Percentiles rank a stretch among this genome's conserved stretches.
These are phyloP conservation scores for Antedon mediterranea DNA, from an alignment of 53 echinoderm and acorn worm genomes.

Conservation along the genomic window DNA sequence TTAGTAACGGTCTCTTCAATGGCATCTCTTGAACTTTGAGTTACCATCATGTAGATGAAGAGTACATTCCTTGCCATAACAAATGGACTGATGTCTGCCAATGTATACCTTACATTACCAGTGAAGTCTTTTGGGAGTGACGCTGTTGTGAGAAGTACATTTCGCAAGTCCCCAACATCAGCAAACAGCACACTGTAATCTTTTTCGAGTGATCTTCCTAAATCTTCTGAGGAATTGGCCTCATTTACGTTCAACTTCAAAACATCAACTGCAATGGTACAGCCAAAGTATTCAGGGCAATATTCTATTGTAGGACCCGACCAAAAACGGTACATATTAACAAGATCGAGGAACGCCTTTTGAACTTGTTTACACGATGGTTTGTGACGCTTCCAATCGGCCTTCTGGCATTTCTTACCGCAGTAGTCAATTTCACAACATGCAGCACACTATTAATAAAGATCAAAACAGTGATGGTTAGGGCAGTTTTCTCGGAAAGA, in stretches of 20 bases:
- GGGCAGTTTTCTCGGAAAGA: no score
- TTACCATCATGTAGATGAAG: constrained; percentile 22
- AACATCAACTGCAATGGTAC: constrained; percentile 16
- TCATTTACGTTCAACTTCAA: constrained; percentile 18
- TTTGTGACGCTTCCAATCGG: constrained; percentile 19
- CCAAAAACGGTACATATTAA: no score
- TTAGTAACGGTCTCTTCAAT: constrained; percentile 7
- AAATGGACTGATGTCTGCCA: constrained; percentile 23
- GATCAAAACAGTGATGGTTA: no score
- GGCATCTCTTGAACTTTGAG: background rate
- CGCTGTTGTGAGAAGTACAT: constrained; percentile 17
- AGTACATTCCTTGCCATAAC: constrained; percentile 32
- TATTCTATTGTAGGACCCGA: background rate
- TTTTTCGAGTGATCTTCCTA: background rate
- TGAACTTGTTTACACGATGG: background rate
- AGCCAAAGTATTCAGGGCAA: constrained; percentile 27
- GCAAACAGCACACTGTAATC: constrained; percentile 21
- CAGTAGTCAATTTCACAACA: constrained; percentile 16
- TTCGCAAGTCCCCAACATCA: constrained; percentile 20
- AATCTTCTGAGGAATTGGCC: background rate
- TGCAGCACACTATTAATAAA: constrained; percentile 1
- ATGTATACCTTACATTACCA: constrained; percentile 9
- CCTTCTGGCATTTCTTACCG: constrained; percentile 8
- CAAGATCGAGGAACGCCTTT: background rate
- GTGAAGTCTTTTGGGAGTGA: constrained; percentile 16